These are phyloP conservation scores for Onychorhynchus coronatus DNA, from an alignment of 2,113 vertebrate species.

Conservation along the genomic window DNA sequence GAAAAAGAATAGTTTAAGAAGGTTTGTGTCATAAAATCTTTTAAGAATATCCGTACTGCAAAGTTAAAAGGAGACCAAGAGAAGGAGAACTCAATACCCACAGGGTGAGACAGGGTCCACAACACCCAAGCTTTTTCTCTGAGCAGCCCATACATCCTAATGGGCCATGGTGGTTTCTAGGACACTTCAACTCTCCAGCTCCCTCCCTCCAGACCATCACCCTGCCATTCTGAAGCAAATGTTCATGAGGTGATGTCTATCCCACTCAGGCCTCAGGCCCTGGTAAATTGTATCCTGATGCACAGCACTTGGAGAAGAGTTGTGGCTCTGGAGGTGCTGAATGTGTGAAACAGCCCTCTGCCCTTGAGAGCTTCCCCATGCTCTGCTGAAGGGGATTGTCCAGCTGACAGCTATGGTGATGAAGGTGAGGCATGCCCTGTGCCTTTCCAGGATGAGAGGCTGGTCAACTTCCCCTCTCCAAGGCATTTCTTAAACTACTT, in stretches of 20 bases:
- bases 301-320: not conserved
- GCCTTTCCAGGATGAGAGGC: not conserved
- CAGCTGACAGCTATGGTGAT: not conserved
- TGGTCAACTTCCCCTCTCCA: not conserved
- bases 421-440: accelerated
- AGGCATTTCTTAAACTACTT: not conserved
- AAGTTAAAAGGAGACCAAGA: not conserved
- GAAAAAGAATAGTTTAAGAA: not conserved
- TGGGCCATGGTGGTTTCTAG: not conserved
- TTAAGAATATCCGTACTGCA: not conserved
- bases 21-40: not conserved
- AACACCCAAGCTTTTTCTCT: not conserved
- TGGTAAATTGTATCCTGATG: not conserved
- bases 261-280: too few relatives aligned
- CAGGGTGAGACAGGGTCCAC: not conserved
- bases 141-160: accelerated
- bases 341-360: not conserved
- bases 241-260: too few relatives aligned
- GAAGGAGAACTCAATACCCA: not conserved
- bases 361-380: not conserved
- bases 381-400: not conserved
- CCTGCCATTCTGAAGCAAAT: not conserved
- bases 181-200: not conserved
- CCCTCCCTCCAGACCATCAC: not conserved
- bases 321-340: not conserved